phyloP scores from a whole-genome alignment of 2,113 vertebrate genomes.

The Gobiocypris rarus region DNA sequence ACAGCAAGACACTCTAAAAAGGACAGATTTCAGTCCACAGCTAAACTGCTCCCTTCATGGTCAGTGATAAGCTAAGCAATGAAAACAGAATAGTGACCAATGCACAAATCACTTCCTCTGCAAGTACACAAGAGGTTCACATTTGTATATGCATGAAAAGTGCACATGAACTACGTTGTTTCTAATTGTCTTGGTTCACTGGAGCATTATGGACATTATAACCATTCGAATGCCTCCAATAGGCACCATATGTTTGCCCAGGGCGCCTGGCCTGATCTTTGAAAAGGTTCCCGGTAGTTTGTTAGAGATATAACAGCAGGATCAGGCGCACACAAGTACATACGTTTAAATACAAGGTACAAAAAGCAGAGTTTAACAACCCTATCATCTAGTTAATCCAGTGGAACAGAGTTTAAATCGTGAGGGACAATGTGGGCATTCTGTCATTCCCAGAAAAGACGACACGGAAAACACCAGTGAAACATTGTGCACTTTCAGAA shows the following conservation, averaged over 20 bases:
- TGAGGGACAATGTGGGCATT: slow-evolving; percentile 57
- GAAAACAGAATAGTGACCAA: neutral
- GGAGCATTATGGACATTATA: slow-evolving; percentile 35
- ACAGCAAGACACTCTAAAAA: neutral
- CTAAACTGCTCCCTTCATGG: slow-evolving; percentile 9
- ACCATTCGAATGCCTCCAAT: slow-evolving; percentile 31
- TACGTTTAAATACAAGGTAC: slow-evolving; percentile 25
- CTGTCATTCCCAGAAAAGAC: slow-evolving; percentile 54
- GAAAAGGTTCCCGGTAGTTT: slow-evolving; percentile 28
- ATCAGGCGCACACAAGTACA: slow-evolving; percentile 31
- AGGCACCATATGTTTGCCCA: slow-evolving; percentile 16
- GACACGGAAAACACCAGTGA: slow-evolving; percentile 32
- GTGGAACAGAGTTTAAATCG: slow-evolving; percentile 17
- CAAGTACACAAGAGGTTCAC: slow-evolving; percentile 8
- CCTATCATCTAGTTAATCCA: slow-evolving; percentile 41
- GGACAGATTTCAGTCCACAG: slow-evolving; percentile 17
- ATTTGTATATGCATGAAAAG: neutral
- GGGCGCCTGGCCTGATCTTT: slow-evolving; percentile 17
- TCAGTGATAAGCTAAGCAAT: slow-evolving; percentile 28
- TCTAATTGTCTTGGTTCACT: neutral
- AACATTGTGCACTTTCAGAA: slow-evolving; percentile 52
- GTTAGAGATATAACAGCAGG: slow-evolving; percentile 2
- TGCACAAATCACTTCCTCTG: neutral
- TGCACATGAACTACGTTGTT: neutral
- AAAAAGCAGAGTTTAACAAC: slow-evolving; percentile 32